phyloP scores from a whole-genome alignment of 2,888 invertebrate genomes.

The Cyrtodaria siliqua region DNA sequence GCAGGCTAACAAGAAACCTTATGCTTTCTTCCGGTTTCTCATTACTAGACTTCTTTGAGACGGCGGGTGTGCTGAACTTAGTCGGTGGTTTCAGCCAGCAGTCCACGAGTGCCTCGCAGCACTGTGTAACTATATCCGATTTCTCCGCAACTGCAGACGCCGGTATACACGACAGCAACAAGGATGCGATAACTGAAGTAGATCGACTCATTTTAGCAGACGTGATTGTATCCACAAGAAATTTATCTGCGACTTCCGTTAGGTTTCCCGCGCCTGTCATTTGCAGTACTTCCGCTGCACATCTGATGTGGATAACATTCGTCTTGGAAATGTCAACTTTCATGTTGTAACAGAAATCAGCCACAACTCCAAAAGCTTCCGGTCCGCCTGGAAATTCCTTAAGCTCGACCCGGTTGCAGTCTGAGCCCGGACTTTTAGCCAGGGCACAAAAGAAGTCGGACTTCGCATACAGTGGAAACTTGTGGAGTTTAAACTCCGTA shows the following conservation, averaged over 20 bases:
- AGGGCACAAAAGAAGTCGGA: conserved; percentile 83
- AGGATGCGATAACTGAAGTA: conserved; percentile 68
- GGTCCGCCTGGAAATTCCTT: conserved; percentile 84
- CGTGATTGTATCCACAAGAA: conserved; percentile 79
- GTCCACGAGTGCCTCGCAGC: conserved; percentile 81
- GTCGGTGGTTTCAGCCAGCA: conserved; percentile 80
- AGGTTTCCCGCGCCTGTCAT: conserved; percentile 83
- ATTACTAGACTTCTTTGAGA: conserved; percentile 59
- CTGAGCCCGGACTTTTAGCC: conserved; percentile 68
- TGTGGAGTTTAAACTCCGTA: conserved; percentile 82
- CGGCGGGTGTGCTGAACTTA: conserved; percentile 69
- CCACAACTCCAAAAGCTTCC: conserved; percentile 81
- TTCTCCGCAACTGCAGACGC: conserved; percentile 78
- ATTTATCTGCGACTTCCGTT: conserved; percentile 79
- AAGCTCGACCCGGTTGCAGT: conserved; percentile 73
- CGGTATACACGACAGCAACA: conserved; percentile 76
- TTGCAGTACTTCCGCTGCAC: conserved; percentile 83
- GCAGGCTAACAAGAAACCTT: conserved; percentile 68
- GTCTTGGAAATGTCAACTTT: conserved; percentile 78
- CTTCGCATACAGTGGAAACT: conserved; percentile 84
- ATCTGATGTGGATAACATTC: conserved; percentile 81
- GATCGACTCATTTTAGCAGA: conserved; percentile 80
- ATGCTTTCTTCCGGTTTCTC: conserved; percentile 70
- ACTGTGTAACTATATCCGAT: conserved; percentile 74
- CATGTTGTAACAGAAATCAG: conserved; percentile 85